Percentiles rank a stretch among this genome's conserved stretches.
Evolutionary conservation across 2,113 vertebrate species (phyloP).

Genomic region (Argyrosomus japonicus): DNA sequence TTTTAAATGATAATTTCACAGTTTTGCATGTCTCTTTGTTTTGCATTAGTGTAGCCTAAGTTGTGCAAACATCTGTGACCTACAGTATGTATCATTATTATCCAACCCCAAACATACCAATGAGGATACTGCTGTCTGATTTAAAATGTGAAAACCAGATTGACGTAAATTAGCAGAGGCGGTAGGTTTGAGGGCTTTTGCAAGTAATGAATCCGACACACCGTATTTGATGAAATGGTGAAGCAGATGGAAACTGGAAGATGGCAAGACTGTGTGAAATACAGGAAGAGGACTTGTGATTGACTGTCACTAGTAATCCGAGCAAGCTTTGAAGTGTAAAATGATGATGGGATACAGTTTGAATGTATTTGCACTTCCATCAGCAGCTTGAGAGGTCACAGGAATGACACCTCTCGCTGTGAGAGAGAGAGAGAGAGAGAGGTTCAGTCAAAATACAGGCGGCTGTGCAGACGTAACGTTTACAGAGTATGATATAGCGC

Average conservation of each 20-base stretch:
- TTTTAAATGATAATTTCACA: background rate
- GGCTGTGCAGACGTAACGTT: background rate
- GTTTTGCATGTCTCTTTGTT: background rate
- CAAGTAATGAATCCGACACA: constrained; percentile 35
- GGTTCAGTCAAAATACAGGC: constrained; percentile 18
- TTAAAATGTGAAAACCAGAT: constrained; percentile 18
- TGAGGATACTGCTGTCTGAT: background rate
- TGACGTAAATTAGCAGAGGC: constrained; percentile 29
- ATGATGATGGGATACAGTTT: constrained; percentile 41
- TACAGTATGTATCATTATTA: background rate
- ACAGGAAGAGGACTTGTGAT: constrained; percentile 16
- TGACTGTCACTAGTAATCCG: constrained; percentile 47
- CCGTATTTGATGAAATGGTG: constrained; percentile 30
- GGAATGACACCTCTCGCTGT: background rate
- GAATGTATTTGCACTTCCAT: constrained; percentile 52
- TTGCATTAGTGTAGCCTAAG: background rate
- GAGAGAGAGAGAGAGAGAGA: background rate
- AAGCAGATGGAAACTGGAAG: constrained; percentile 36
- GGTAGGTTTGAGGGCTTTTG: constrained; percentile 7
- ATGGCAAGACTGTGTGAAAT: constrained; percentile 32
- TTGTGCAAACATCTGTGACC: background rate
- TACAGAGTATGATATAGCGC: background rate
- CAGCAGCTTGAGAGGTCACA: constrained; percentile 43
- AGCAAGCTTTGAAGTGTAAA: constrained; percentile 59
- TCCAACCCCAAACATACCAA: background rate